A percentile compares a stretch with the other conserved stretches of the same genome.
phyloP scores from a whole-genome alignment of 1,140 invertebrate genomes.

The Psix sp. region DNA sequence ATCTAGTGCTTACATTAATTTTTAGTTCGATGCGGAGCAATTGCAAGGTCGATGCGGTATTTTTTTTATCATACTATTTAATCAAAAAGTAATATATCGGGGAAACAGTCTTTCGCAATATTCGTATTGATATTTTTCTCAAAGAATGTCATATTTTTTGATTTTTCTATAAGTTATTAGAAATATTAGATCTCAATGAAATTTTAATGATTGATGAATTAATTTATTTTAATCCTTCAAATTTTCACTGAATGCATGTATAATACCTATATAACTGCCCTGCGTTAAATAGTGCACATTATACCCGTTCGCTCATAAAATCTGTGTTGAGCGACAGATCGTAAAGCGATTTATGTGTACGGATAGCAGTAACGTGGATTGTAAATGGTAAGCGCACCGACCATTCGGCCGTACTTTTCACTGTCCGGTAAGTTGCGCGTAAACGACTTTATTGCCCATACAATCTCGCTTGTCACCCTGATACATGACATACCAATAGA shows the following conservation, averaged over 20 bases:
- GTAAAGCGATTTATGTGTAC: slow-evolving; percentile 76
- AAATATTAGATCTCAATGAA: no score
- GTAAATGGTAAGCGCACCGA: slow-evolving; percentile 73
- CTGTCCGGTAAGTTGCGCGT: slow-evolving; percentile 72
- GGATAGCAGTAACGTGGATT: slow-evolving; percentile 72
- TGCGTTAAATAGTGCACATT: slow-evolving; percentile 45
- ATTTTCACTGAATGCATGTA: no score
- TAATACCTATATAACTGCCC: no score
- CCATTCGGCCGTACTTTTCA: slow-evolving; percentile 50
- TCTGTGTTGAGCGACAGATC: slow-evolving; percentile 76
- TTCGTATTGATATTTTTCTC: no score
- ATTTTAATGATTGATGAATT: no score
- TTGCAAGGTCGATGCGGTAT: slow-evolving; percentile 32
- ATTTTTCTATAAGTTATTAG: no score
- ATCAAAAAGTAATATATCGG: no score
- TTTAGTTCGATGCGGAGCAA: slow-evolving; percentile 6
- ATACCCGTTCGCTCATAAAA: slow-evolving; percentile 73
- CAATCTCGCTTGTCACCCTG: slow-evolving; percentile 68
- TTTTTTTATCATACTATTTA: slow-evolving; percentile 25
- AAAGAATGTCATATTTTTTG: no score
- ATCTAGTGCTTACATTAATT: slow-evolving; percentile 41
- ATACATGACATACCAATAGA: slow-evolving; percentile 72
- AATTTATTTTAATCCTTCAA: no score
- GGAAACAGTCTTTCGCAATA: no score
- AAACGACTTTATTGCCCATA: slow-evolving; percentile 74